These are phyloP conservation scores for Boloria selene DNA, from an alignment of 2,888 invertebrate species.

Conservation along the genomic window DNA sequence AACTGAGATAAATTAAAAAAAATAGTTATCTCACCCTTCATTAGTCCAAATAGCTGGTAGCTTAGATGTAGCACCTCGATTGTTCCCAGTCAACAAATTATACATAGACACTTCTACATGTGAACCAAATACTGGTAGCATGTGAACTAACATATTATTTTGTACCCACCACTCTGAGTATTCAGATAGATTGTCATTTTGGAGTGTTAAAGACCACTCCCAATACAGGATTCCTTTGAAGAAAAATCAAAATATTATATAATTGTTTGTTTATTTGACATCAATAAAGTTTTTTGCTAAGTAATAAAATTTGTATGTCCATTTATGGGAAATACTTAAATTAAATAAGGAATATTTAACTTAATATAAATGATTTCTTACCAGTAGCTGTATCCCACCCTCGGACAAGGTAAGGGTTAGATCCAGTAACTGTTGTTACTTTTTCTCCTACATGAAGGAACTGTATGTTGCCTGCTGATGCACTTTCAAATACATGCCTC, in stretches of 20 bases:
- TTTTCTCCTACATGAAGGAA: slow-evolving; percentile 85
- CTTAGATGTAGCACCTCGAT: slow-evolving; percentile 79
- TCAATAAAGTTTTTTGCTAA: no score
- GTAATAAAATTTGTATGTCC: no score
- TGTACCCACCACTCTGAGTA: slow-evolving; percentile 83
- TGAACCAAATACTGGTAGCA: slow-evolving; percentile 82
- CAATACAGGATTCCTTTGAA: slow-evolving; percentile 83
- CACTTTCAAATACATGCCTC: slow-evolving; percentile 90
- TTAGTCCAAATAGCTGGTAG: slow-evolving; percentile 85
- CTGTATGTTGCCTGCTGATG: slow-evolving; percentile 85
- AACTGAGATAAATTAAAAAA: background rate
- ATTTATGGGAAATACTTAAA: no score
- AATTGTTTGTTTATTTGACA: no score
- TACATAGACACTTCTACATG: slow-evolving; percentile 86
- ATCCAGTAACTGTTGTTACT: slow-evolving; percentile 89
- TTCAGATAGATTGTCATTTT: slow-evolving; percentile 66
- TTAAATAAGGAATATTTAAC: no score
- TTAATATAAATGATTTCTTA: slow-evolving; percentile 25
- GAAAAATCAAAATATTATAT: background rate
- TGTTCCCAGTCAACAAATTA: slow-evolving; percentile 83
- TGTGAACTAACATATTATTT: slow-evolving; percentile 82
- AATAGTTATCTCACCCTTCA: slow-evolving; percentile 58
- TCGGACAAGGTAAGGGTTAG: slow-evolving; percentile 87
- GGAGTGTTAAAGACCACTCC: slow-evolving; percentile 87
- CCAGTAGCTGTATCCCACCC: slow-evolving; percentile 91